These are phyloP conservation scores for Rhopalosiphum padi DNA, from an alignment of 1,140 invertebrate genomes.

Conservation along the genomic window DNA sequence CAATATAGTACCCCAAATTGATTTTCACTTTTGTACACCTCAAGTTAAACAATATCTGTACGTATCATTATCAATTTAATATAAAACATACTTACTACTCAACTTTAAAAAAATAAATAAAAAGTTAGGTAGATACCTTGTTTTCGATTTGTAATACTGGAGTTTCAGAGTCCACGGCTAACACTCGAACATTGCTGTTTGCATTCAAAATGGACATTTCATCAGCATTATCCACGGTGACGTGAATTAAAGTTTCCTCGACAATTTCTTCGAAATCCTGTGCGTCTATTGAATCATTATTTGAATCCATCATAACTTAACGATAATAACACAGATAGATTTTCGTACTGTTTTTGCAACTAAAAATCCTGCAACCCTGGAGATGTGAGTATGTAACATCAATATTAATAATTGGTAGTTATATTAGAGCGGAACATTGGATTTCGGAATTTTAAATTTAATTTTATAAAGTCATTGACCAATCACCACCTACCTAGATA, in stretches of 20 bases:
- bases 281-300: background rate
- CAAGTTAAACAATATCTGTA: background rate
- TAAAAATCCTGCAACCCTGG: background rate
- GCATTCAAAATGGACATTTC: background rate
- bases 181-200: slow-evolving; percentile 26
- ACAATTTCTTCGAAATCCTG: background rate
- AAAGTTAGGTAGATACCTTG: background rate
- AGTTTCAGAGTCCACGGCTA: background rate
- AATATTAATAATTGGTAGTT: background rate
- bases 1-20: background rate
- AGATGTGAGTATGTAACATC: background rate
- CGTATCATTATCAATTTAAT: background rate
- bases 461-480: background rate
- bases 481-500: background rate
- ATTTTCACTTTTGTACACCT: background rate
- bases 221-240: background rate
- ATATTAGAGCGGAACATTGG: background rate
- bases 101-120: background rate
- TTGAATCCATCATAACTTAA: background rate
- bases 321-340: background rate
- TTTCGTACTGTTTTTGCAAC: background rate
- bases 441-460: background rate
- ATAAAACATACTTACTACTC: background rate
- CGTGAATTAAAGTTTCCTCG: slow-evolving; percentile 17
- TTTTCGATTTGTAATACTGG: slow-evolving; percentile 34